Evolutionary conservation across 2,797 vertebrate species (phyloP), one percentile per base, ranked within the genome.

Genomic region (Molossus alvarezi): DNA sequence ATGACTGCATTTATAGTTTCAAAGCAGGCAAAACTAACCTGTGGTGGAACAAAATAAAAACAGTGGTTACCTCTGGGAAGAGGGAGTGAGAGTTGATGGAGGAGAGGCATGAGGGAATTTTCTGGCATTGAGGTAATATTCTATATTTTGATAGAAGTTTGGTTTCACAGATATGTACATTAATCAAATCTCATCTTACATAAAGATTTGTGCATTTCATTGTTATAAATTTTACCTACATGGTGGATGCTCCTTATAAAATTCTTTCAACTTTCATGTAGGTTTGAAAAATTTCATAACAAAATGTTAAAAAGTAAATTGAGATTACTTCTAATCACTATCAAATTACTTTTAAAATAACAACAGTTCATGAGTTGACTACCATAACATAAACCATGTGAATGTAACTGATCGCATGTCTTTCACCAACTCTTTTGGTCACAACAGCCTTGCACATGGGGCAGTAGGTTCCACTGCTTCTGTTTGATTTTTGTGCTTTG

Each of bases 11-110:
- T 88, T 85, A 77, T 67, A 53, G 23, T 80, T 91, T 55, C 48
- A 90, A 9, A 94, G 72, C 5, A 69, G 18, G 25, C 1, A 91
- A 92, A 88, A 79, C 9, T 60, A 87, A 65, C 33, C 45, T 65
- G 48, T 4, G n/a, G 45, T 23, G 45, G 18, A 95, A 88, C 65
- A 58, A 76, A 88, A 80, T 94, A 27, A 89, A 91, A 88, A n/a
- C 8, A 57, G 10, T 41, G n/a, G 17, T 33, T 90, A 51, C 17
- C 73, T 94, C 25, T 76, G 57, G 64, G 5, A 88, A 57, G n/a
- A 11, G 17, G 2, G 17, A 69, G 0, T 80, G 15, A 77, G 37
- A 77, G 29, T 6, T 55, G 60, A 58, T 12, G 14, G 21, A 76
- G 18, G 18, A 91, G 48, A 82, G 45, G 12, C 7, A n/a, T 0